Evolutionary conservation across 37 sponge, comb jelly and placozoan genomes (phyloP), one percentile per base, ranked within the genome.

Genomic region (Bolinopsis microptera): DNA sequence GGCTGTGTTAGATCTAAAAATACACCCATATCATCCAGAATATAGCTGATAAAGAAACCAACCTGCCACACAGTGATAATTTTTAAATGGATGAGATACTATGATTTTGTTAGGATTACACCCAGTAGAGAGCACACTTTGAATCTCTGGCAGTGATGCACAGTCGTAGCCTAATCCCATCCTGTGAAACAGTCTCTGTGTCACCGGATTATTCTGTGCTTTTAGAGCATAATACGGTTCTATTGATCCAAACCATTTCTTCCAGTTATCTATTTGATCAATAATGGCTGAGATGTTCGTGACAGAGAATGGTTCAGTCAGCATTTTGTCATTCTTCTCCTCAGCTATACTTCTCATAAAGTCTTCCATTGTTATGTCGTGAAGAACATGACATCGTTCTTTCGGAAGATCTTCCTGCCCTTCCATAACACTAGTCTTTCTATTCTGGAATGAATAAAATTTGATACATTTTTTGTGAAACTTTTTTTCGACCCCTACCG

Each of bases 21-120:
- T n/a, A n/a, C n/a, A n/a, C n/a, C n/a, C n/a, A n/a, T n/a, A n/a
- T n/a, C n/a, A n/a, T n/a, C n/a, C n/a, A n/a, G n/a, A n/a, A n/a
- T n/a, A n/a, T n/a, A n/a, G n/a, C n/a, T n/a, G n/a, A n/a, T n/a
- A n/a, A n/a, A n/a, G n/a, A n/a, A n/a, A 72, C 75, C 75, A 72
- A 72, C 75, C 75, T 72, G n/a, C 26, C 2, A 72, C 18, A n/a
- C 75, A 72, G 31, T 72, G 3, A 28, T 72, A 28, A 72, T 21
- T 72, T 28, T 72, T 72, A n/a, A 72, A 72, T 30, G 75, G 75
- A 72, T 72, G 75, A n/a, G 31, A 30, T 72, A 72, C 75, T 30
- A 72, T 72, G 18, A 72, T 28, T 72, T 72, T n/a, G 18, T n/a
- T 72, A 23, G 75, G 75, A 21, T 3, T 28, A 21, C 75, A 72